phyloP scores from a whole-genome alignment of 2,888 invertebrate genomes.

The Caenorhabditis zanzibari region DNA sequence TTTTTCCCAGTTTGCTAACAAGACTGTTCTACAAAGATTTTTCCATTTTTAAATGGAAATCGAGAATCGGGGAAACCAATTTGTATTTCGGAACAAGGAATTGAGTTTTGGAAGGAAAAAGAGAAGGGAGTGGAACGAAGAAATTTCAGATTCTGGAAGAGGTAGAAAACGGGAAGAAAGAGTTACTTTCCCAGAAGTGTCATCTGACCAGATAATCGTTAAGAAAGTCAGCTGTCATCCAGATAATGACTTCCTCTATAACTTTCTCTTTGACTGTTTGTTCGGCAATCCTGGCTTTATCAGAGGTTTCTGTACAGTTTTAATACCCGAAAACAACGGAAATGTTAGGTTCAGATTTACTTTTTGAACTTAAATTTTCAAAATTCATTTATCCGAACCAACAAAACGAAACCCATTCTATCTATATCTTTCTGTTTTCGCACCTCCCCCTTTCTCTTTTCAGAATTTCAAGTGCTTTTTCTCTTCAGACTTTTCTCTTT shows the following conservation, averaged over 20 bases:
- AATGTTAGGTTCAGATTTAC: background rate
- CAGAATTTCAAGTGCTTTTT: slow-evolving; percentile 32
- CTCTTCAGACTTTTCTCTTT: slow-evolving; percentile 22
- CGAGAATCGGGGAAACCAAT: slow-evolving; percentile 41
- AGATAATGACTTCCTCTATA: slow-evolving; percentile 42
- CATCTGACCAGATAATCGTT: slow-evolving; percentile 56
- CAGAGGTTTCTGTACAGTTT: slow-evolving; percentile 36
- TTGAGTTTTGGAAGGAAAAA: background rate
- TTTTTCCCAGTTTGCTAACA: slow-evolving; percentile 47
- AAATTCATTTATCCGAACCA: background rate
- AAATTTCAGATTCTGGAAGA: background rate
- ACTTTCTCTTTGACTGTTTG: slow-evolving; percentile 60
- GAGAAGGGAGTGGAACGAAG: slow-evolving; percentile 19
- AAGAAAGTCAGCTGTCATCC: slow-evolving; percentile 20
- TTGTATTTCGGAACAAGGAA: slow-evolving; percentile 39
- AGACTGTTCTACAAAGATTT: background rate
- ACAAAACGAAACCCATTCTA: slow-evolving; percentile 19
- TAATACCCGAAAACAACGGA: background rate
- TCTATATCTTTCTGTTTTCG: slow-evolving; percentile 7
- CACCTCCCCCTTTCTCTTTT: slow-evolving; percentile 9
- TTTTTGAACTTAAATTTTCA: background rate
- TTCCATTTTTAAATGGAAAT: slow-evolving; percentile 21
- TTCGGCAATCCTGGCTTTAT: slow-evolving; percentile 39
- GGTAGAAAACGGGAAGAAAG: slow-evolving; percentile 14
- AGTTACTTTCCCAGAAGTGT: slow-evolving; percentile 37